Evolutionary conservation across 2,888 invertebrate species (phyloP).

Genomic region (Calameuta idolon): DNA sequence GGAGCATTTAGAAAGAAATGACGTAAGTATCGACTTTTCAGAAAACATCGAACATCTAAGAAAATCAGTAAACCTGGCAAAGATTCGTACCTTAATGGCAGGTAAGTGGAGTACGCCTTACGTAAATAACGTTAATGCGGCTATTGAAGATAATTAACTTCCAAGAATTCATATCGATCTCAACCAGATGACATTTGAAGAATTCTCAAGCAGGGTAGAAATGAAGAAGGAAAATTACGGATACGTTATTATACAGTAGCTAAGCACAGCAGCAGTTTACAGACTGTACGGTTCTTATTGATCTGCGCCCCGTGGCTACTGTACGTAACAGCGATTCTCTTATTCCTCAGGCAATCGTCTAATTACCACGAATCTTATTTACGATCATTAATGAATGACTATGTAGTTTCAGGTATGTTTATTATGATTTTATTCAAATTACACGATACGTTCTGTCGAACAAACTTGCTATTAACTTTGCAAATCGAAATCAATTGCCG

Average conservation of each 20-base stretch:
- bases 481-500: neutral
- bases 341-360: neutral
- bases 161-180: neutral
- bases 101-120: neutral
- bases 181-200: neutral
- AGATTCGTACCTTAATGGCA: neutral
- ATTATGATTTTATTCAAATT: neutral
- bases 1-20: neutral
- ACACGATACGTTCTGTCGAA: neutral
- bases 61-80: neutral
- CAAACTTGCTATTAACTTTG: neutral
- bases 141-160: neutral
- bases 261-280: neutral
- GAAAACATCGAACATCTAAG: neutral
- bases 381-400: neutral
- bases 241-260: no score
- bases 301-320: neutral
- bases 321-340: neutral
- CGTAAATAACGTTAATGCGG: neutral
- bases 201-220: neutral
- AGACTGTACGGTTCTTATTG: neutral
- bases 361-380: neutral
- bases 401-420: neutral
- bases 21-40: neutral
- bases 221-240: neutral